Evolutionary conservation across 2,888 invertebrate genomes (phyloP), one percentile per base, ranked within the genome.

Genomic region (Noctua pronuba): DNA sequence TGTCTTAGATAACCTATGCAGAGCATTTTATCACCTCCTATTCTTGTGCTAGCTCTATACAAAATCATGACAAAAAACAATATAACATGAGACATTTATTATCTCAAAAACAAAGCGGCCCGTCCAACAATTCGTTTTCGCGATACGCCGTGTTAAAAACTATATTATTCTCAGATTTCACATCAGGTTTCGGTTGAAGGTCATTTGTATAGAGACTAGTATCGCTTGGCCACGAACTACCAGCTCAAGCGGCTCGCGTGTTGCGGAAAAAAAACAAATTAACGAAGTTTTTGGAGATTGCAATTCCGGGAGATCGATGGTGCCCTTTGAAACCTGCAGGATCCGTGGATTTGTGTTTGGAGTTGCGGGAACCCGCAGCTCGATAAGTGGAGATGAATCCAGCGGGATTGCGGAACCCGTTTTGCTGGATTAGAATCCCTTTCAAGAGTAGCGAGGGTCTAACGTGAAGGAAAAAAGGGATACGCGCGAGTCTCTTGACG

Each of bases 151-250:
- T 28, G 38, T 31, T 62, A 38, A 73, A 78, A 83, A 69, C 35
- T n/a, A 60, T 84, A 35, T 79, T 79, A 73, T 68, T 80, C 62
- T 79, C 52, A 38, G 70, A 81, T 77, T 84, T 70, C 62, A 62
- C 16, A 84, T 21, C 84, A 64, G 71, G 80, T 84, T 81, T 79
- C 24, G 28, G 38, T 60, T 80, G 74, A 80, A 82, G 82, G 82
- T 60, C 84, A n/a, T 31, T 31, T 41, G 28, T 67, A 55, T 58
- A 21, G 28, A 46, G 44, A 7, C 24, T 64, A 46, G 8, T 31
- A n/a, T 28, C 5, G 7, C n/a, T 4, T 8, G 16, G 41, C 65
- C 65, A 65, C 41, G 18, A 41, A 4, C 3, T 65, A 18, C 8
- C 8, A 3, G 38, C n/a, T 16, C 18, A 18, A 7, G 18, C 41